Evolutionary conservation across 2,113 vertebrate species (phyloP), one percentile per base, ranked within the genome.

Genomic region (Eulemur rufifrons): DNA sequence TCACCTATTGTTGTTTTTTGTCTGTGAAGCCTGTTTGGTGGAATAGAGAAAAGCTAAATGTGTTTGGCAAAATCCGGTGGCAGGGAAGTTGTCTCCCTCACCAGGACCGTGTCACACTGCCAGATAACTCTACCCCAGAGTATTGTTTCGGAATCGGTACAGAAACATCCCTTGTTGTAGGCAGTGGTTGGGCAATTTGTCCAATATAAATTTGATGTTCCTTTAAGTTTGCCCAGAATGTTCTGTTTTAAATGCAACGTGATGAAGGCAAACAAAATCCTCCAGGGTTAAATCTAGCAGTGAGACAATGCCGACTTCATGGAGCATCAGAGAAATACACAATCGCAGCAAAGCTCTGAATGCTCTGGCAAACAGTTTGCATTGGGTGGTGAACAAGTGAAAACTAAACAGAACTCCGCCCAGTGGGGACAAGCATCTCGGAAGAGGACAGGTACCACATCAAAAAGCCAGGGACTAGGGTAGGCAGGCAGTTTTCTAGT

Each of bases 151-250:
- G 42, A 59, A 47, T 74, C 15, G 13, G 56, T 27, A 3, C 23
- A 47, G 34, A 39, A 94, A 7, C 94, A 92, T 7, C 73, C 23
- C 39, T 87, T 93, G 52, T 80, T 73, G 74, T 37, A 34, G 84
- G 50, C 34, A 87, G 59, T 0, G 10, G 59, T 8, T 89, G 85
- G 50, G 34, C 1, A 27, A 77, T 71, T 82, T 80, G 32, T 56
- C n/a, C 88, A 86, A n/a, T 88, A 17, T 21, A 81, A 97, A 94
- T 68, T n/a, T 77, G 71, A 84, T 74, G 56, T 54, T 89, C 59
- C 76, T 50, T 95, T 45, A 84, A 86, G 37, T 69, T 32, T 92
- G 27, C 29, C 5, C 50, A 64, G 37, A 63, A 91, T 52, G 74
- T 89, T 95, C 80, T 90, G 34, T 34, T 82, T 21, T 76, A 52